Base-by-base conservation (phyloP, 2,888 invertebrate species). In the Steromphala cineraria region DNA sequence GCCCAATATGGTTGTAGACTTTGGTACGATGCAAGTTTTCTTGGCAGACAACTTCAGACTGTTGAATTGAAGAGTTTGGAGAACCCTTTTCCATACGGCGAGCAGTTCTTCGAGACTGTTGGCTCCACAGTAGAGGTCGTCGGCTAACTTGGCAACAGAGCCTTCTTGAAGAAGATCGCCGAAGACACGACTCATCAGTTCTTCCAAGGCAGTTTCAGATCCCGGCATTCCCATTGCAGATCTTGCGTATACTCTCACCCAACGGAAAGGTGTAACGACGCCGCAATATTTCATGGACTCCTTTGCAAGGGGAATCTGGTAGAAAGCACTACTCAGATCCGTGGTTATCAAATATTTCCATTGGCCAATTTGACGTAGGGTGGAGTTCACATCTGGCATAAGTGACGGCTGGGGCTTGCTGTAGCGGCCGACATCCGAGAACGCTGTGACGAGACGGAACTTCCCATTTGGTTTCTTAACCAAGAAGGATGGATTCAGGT, bases 171-270 rank as follows among this genome's bases (percentile, higher is more conserved):
- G 17, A 4, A 71, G 67, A 55, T 85, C 81, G 3, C 86, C 87
- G 3, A 87, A 75, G 4, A n/a, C n/a, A n/a, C n/a, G n/a, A 87
- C 83, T 13, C 4, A 36, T 36, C 4, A 36, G 36, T 8, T 86
- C 87, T 36, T 87, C 86, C 17, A 78, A 36, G 2, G 83, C 82
- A 7, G 87, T 88, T 84, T n/a, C n/a, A n/a, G n/a, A n/a, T n/a
- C n/a, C n/a, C n/a, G n/a, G n/a, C n/a, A n/a, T n/a, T n/a, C n/a
- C 87, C 86, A 86, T 88, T 7, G 86, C 86, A 67, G 80, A 84
- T 19, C 86, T 28, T 2, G 81, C 79, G 21, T 87, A 46, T 83
- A 82, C 56, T 84, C 85, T 80, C 83, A 82, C 13, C 85, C 86
- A 0, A 67, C n/a, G n/a, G n/a, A n/a, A n/a, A n/a, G n/a, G n/a